These are phyloP conservation scores for Stegodyphus dumicola DNA, from an alignment of 1,140 invertebrate species.

Conservation along the genomic window DNA sequence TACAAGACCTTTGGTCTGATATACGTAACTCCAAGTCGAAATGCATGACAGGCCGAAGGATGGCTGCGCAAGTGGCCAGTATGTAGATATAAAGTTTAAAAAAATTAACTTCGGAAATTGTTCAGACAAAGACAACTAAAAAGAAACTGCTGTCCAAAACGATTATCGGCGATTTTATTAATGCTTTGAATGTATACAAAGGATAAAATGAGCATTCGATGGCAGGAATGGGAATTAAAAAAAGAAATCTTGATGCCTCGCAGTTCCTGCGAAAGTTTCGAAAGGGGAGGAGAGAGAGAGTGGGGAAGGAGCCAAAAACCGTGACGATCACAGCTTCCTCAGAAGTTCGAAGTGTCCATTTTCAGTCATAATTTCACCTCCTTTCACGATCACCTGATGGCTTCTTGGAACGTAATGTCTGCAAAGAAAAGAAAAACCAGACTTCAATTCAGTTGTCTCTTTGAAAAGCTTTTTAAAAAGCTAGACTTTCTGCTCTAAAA, in stretches of 20 bases:
- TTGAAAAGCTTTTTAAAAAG: no score
- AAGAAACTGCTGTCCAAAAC: conserved; percentile 5
- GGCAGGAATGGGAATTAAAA: conserved; percentile 23
- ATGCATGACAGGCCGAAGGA: no score
- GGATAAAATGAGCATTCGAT: conserved; percentile 1
- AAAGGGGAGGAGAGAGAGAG: no score
- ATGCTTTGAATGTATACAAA: conserved; percentile 29
- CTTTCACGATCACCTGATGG: background rate
- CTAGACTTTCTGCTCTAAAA: no score
- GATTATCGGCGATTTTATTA: conserved; percentile 38
- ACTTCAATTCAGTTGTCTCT: background rate
- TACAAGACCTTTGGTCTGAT: no score
- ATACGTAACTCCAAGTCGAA: no score
- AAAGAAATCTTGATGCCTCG: background rate
- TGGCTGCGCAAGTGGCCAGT: no score
- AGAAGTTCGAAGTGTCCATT: background rate
- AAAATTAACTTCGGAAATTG: no score
- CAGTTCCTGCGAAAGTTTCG: no score
- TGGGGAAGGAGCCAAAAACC: no score
- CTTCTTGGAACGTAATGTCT: conserved; percentile 31
- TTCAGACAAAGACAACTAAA: background rate
- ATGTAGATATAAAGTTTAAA: no score
- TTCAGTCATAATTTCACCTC: conserved; percentile 9
- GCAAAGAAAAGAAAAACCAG: conserved; percentile 11
- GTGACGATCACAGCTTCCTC: no score